Evolutionary conservation across 2,888 invertebrate genomes (phyloP).

Genomic region (Rotaria magnacalcarata): DNA sequence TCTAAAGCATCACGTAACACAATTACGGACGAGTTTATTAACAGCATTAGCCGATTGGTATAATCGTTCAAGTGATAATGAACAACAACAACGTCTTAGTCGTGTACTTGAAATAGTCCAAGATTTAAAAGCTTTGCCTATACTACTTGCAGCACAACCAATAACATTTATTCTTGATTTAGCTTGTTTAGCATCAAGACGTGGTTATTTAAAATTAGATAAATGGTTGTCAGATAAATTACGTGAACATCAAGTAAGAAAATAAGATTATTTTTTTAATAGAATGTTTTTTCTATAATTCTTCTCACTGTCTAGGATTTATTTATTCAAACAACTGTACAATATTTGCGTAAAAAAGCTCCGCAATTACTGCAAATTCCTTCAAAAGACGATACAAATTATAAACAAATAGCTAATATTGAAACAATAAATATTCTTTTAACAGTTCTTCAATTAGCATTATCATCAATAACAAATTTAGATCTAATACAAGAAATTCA

Average conservation of each 20-base stretch:
- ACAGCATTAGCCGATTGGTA: conserved; percentile 97
- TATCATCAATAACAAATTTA: neutral
- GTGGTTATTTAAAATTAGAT: conserved; percentile 93
- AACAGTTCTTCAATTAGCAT: conserved; percentile 28
- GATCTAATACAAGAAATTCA: conserved; percentile 43
- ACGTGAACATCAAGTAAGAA: conserved; percentile 78
- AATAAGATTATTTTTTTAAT: neutral
- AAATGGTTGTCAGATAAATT: conserved; percentile 98
- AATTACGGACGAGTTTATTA: conserved; percentile 65
- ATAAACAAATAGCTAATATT: neutral
- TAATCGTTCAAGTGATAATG: conserved; percentile 71
- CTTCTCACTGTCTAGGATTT: conserved; percentile 53
- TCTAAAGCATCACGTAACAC: conserved; percentile 51
- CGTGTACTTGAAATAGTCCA: conserved; percentile 93
- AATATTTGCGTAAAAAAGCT: conserved; percentile 69
- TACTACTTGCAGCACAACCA: conserved; percentile 72
- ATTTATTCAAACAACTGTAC: conserved; percentile 60
- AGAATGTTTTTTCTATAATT: neutral
- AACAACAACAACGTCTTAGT: conserved; percentile 85
- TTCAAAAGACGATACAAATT: conserved; percentile 68
- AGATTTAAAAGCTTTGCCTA: conserved; percentile 76
- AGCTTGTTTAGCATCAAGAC: conserved; percentile 88
- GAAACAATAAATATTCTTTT: conserved; percentile 42
- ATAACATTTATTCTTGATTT: conserved; percentile 82
- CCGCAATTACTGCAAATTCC: conserved; percentile 76